Evolutionary conservation across 2,113 vertebrate genomes (phyloP).

Genomic region (Eulacestoma nigropectus): DNA sequence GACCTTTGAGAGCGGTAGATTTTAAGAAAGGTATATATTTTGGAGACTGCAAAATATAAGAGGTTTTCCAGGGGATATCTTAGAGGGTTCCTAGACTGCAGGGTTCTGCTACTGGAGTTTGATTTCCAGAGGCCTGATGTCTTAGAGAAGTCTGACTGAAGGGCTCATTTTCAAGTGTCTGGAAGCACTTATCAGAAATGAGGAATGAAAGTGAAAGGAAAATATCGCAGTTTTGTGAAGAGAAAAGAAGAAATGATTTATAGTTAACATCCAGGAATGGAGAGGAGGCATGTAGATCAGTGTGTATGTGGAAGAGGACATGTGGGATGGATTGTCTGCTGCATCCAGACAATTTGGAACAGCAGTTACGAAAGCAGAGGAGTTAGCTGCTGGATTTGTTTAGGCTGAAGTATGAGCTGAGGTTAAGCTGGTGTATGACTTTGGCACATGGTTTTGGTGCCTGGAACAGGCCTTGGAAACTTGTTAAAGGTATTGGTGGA

Average conservation of each 20-base stretch:
- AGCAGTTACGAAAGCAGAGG: background rate
- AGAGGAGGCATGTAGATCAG: background rate
- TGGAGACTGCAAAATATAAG: background rate
- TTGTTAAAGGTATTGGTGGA: background rate
- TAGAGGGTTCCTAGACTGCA: background rate
- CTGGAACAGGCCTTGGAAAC: background rate
- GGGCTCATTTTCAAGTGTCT: background rate
- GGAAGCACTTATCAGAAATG: background rate
- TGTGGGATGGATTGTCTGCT: background rate
- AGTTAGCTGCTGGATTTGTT: background rate
- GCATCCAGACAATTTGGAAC: background rate
- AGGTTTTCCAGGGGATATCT: background rate
- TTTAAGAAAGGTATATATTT: background rate
- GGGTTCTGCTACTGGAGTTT: background rate
- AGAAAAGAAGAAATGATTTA: background rate
- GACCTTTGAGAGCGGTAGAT: background rate
- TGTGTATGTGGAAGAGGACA: background rate
- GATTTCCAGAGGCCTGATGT: background rate
- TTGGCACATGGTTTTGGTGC: background rate
- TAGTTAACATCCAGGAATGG: background rate
- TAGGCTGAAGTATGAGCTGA: background rate
- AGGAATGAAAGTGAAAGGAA: background rate
- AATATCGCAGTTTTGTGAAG: background rate
- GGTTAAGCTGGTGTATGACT: background rate
- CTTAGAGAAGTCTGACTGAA: background rate